These are phyloP conservation scores for Halocynthia roretzi DNA, from an alignment of 23 tunicate species.

Conservation along the genomic window DNA sequence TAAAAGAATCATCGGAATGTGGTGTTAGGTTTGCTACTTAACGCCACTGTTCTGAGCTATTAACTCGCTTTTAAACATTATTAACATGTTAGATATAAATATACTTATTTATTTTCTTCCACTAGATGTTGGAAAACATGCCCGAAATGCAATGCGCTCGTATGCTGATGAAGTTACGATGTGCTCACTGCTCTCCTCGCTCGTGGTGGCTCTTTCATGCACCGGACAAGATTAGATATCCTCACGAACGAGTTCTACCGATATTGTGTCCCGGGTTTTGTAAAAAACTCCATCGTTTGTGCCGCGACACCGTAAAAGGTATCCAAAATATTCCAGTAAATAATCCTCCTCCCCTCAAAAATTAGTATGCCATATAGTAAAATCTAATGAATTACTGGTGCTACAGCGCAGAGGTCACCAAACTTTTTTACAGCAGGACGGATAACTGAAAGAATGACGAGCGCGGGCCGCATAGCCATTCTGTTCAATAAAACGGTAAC, in stretches of 20 bases:
- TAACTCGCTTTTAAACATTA: not conserved
- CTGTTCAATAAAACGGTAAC: too few relatives aligned
- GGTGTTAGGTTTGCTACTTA: too few relatives aligned
- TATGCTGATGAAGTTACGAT: conserved; percentile 65
- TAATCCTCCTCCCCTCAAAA: too few relatives aligned
- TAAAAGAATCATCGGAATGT: too few relatives aligned
- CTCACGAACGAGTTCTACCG: conserved; percentile 66
- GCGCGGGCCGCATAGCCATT: too few relatives aligned
- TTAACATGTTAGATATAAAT: not conserved
- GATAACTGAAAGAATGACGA: too few relatives aligned
- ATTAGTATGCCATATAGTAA: too few relatives aligned
- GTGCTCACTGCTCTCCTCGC: conserved; percentile 89
- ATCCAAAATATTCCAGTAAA: not conserved
- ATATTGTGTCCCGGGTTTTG: conserved; percentile 82
- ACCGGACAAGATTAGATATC: conserved; percentile 41
- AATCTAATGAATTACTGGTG: too few relatives aligned
- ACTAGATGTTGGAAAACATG: conserved; percentile 59
- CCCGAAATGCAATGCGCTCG: conserved; percentile 40
- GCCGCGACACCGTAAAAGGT: conserved; percentile 71
- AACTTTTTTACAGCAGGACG: too few relatives aligned
- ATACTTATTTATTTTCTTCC: not conserved
- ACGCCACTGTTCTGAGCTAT: not conserved
- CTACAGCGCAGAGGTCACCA: too few relatives aligned
- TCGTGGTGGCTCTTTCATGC: conserved; percentile 90
- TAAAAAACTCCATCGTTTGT: conserved; percentile 43